phyloP scores from a whole-genome alignment of 2,113 vertebrate species.

The Speoplatyrhinus poulsoni region DNA sequence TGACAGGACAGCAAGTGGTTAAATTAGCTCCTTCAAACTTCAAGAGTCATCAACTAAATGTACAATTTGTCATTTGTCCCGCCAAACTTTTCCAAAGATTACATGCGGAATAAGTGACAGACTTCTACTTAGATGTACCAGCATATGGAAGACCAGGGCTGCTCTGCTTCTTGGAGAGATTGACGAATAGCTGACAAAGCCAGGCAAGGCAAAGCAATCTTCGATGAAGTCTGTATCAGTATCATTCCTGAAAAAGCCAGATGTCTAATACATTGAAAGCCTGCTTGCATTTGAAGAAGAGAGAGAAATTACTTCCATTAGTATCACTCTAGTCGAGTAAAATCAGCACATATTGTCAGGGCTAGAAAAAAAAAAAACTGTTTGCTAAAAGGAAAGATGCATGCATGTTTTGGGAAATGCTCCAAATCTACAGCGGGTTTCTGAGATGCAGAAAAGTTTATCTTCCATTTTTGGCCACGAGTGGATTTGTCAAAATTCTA shows the following conservation, averaged over 20 bases:
- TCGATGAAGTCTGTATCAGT: constrained; percentile 24
- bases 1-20: neutral
- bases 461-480: constrained; percentile 43
- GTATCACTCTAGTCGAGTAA: neutral
- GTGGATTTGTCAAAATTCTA: constrained; percentile 49
- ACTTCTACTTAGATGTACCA: constrained; percentile 7
- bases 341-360: constrained; percentile 14
- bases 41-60: constrained; percentile 23
- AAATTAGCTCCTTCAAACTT: constrained; percentile 11
- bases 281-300: neutral
- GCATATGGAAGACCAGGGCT: constrained; percentile 30
- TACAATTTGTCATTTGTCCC: constrained; percentile 16
- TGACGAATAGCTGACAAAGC: constrained; percentile 30
- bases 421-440: constrained; percentile 11
- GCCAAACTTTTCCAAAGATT: neutral
- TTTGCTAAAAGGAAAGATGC: neutral
- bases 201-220: constrained; percentile 10
- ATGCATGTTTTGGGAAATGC: constrained; percentile 4
- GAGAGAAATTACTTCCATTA: constrained; percentile 8
- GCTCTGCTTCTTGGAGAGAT: constrained; percentile 30
- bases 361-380: neutral
- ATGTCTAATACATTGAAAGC: constrained; percentile 16
- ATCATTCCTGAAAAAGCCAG: constrained; percentile 12
- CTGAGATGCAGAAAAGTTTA: constrained; percentile 19
- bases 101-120: constrained; percentile 22